Evolutionary conservation across 2,113 vertebrate species (phyloP), one percentile per base, ranked within the genome.

Genomic region (Galeopterus variegatus): DNA sequence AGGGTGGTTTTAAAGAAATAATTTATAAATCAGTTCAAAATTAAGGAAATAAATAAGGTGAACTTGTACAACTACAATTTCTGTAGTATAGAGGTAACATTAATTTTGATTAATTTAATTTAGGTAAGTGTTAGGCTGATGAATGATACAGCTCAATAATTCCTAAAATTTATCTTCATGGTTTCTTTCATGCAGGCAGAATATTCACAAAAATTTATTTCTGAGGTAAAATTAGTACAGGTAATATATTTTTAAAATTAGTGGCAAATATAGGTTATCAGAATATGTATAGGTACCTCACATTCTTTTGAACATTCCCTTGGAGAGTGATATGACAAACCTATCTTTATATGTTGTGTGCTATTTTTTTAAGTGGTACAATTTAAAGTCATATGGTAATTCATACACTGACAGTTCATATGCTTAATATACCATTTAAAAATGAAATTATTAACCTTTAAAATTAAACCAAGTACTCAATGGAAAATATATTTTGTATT

Each of bases 1-100:
- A 97, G 12, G 5, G 9, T 64, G 1, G 3, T 62, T 93, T 94
- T 93, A 82, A 90, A 70, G 60, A 96, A 95, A 21, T 93, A 94
- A 67, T 77, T 93, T 89, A 70, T 28, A 93, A 86, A 92, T 86
- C 92, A 75, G 28, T 75, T 64, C 10, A 75, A 28, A 58, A 50
- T 8, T 79, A 79, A 93, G 60, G 21, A 90, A 60, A 72, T 89
- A 65, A 92, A 3, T 64, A 75, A 92, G 24, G 8, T 89, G 60
- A 95, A 33, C 67, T 88, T 81, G 9, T 52, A 26, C 1, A 31
- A 72, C 24, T 64, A 21, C 18, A 50, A 17, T 52, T 82, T 65
- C 26, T 28, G 90, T 94, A 81, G 50, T 75, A 56, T 7, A 87
- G 26, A 52, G 8, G 1, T 81, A 77, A 81, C 10, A 52, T 93